Base-by-base conservation (phyloP, 1,140 invertebrate genomes). In the Ditylenchus dipsaci region DNA sequence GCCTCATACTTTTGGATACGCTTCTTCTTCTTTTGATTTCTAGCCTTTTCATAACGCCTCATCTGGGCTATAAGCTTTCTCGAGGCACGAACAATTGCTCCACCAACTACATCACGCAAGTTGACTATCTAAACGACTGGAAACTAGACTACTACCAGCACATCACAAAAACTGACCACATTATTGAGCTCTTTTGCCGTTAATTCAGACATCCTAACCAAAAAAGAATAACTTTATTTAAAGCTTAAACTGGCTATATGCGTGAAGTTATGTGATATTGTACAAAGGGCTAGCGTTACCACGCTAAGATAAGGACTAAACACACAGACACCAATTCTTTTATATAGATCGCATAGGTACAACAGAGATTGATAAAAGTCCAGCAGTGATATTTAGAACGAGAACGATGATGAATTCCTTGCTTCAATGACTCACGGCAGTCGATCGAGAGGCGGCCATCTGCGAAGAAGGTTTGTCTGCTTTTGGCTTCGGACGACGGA, bases 401-500 rank as follows among this genome's bases (percentile, higher is more conserved):
- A 19, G 49, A 26, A 53, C 11, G n/a, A 13, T n/a, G 43, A 45
- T 53, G 8, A 53, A 17, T 7, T 21, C n/a, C 23, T 53, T 53
- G 3, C n/a, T 53, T 53, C 49, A 53, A 26, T 53, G 49, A 53
- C n/a, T 53, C 49, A 53, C 49, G 49, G 49, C 49, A 53, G 49
- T 53, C 33, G 33, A 38, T 38, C 33, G 33, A 38, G 33, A 38
- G 11, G 33, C 33, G 3, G n/a, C 29, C 29, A 33, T 29, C 27
- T 61, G 59, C 5, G 65, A 17, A 45, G 29, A 45, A 33, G 26
- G 13, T 21, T 43, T 33, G 66, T 65, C 49, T 15, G 67, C 38
- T 38, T 68, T 68, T 19, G 76, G n/a, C 59, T 75, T 75, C 8
- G 74, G 74, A 59, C 74, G 76, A 23, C 74, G 74, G 57, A 76